Conservation (phyloP, 2,888 invertebrate genomes). For the Muscina levida region DNA sequence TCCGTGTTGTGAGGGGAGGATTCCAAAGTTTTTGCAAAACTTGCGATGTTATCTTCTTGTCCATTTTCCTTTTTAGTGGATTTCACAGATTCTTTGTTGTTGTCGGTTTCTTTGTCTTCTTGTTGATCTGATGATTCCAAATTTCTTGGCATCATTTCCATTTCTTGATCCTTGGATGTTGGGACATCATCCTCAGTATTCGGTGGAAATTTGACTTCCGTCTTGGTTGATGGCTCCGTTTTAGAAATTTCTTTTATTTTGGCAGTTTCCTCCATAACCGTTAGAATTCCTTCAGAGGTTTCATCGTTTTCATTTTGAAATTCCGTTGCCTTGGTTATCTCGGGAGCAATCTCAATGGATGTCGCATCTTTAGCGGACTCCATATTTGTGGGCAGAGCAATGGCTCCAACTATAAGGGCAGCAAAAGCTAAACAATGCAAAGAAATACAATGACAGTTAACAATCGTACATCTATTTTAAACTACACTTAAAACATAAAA, state of each 20-base stretch:
- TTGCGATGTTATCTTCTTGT: background rate
- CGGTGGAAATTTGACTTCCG: background rate
- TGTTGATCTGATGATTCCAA: background rate
- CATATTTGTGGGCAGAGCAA: conserved; percentile 26
- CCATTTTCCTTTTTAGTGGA: background rate
- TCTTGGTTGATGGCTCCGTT: background rate
- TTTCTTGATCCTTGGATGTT: background rate
- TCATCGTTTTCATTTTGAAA: background rate
- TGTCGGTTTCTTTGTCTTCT: background rate
- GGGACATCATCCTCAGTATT: background rate
- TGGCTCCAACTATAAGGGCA: background rate
- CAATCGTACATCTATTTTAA: too few relatives aligned
- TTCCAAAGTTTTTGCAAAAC: too few relatives aligned
- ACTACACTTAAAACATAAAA: too few relatives aligned
- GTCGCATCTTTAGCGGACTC: background rate
- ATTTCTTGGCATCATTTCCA: background rate
- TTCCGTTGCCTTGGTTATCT: background rate
- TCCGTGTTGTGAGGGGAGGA: too few relatives aligned
- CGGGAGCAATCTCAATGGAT: background rate
- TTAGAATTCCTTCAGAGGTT: background rate
- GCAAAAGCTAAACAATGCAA: background rate
- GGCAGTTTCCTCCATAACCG: background rate
- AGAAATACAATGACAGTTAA: too few relatives aligned
- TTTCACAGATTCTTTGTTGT: background rate
- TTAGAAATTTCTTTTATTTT: background rate